These are phyloP conservation scores for Sebastes minor DNA, from an alignment of 2,797 vertebrate genomes.

Conservation along the genomic window DNA sequence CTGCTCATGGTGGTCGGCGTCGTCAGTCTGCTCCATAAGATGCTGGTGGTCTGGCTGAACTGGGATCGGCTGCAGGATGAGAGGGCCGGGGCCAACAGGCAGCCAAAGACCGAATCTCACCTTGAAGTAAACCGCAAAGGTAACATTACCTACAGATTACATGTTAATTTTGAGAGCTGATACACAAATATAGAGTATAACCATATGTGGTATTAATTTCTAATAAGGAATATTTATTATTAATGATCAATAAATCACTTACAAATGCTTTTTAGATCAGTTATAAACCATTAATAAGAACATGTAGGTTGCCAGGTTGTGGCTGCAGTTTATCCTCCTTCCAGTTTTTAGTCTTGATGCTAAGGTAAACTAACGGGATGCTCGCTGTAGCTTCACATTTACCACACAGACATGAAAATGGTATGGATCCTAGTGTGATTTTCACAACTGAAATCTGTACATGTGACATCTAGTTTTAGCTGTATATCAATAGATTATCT, in stretches of 20 bases:
- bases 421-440: background rate
- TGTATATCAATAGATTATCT: background rate
- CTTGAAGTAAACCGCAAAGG: conserved; percentile 52
- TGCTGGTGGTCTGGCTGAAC: conserved; percentile 57
- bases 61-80: conserved; percentile 26
- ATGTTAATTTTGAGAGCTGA: background rate
- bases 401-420: background rate
- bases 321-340: background rate
- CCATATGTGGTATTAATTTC: background rate
- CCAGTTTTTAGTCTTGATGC: background rate
- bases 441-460: background rate
- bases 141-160: conserved; percentile 1
- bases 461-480: background rate
- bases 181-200: background rate
- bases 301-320: background rate
- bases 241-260: background rate
- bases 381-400: background rate
- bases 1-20: conserved; percentile 65
- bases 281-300: background rate
- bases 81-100: background rate
- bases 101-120: background rate
- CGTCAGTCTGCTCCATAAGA: conserved; percentile 74
- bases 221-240: background rate
- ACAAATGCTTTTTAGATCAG: background rate
- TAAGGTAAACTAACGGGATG: background rate